Evolutionary conservation across 1,140 invertebrate genomes (phyloP), one percentile per base, ranked within the genome.

Genomic region (Cataglyphis hispanica): DNA sequence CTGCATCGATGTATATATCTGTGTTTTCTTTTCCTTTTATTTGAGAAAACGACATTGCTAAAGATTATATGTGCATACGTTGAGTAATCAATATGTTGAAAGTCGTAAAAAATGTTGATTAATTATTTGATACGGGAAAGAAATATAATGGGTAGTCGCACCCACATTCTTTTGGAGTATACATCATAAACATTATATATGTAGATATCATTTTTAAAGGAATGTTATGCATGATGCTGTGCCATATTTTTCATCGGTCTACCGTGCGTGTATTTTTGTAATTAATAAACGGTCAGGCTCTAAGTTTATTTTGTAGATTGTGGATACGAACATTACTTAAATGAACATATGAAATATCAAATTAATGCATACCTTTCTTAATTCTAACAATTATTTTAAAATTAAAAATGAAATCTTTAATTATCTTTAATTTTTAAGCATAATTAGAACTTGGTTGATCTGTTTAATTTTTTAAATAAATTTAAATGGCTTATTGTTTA

Each of bases 51-150:
- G 4, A n/a, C 16, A 22, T 4, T 5, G 19, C 2, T 13, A 8
- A 40, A 43, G n/a, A 10, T 76, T 37, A 40, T 10, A 50, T 6
- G 5, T 40, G 6, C 22, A 13, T 25, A 34, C 2, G 22, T 63
- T 1, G 16, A 16, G 25, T 74, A 70, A 50, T 4, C 22, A 7
- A n/a, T n/a, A n/a, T n/a, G n/a, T n/a, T 1, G 16, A 43, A 63
- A 77, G 8, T 58, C 13, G 25, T 31, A 34, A 64, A 76, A 63
- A 34, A 64, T 1, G 5, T 16, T 64, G 37, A 77, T 64, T 77
- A 77, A 77, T 63, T 76, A 76, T 22, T 43, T 40, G 7, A 0
- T 5, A 1, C 5, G 19, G 34, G n/a, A 61, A 2, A 43, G 1
- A 10, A 25, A 4, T 43, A 43, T 27, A 2, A 2, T 16, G 5